Conservation (phyloP, 2,113 vertebrate genomes). For the Sorex araneus region DNA sequence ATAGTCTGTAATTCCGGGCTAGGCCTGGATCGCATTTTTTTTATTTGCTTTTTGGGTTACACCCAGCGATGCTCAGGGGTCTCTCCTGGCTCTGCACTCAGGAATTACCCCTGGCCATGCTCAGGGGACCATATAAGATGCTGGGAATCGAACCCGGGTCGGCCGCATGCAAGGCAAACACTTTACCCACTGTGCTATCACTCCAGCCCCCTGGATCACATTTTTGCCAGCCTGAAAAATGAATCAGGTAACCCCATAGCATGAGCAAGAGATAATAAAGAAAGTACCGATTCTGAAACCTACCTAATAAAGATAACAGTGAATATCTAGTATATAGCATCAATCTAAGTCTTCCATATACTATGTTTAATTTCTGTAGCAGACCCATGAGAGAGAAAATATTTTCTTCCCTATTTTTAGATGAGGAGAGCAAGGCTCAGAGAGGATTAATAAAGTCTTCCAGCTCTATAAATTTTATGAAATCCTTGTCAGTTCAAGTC, state of each 20-base stretch:
- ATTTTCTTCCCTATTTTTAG: neutral
- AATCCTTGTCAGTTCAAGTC: neutral
- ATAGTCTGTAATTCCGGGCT: neutral
- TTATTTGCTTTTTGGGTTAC: too few relatives aligned
- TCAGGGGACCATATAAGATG: too few relatives aligned
- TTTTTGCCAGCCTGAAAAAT: slow-evolving; percentile 4
- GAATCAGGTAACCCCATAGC: neutral
- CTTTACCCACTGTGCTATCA: too few relatives aligned
- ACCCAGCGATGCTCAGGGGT: too few relatives aligned
- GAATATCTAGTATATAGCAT: neutral
- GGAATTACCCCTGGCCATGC: too few relatives aligned
- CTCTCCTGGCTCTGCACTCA: too few relatives aligned
- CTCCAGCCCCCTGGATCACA: neutral
- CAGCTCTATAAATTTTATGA: neutral
- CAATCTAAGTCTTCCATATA: neutral
- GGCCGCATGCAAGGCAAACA: too few relatives aligned
- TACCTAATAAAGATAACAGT: neutral
- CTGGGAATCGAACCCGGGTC: too few relatives aligned
- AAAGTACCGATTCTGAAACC: neutral
- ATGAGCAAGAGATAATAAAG: neutral
- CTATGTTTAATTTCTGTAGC: neutral
- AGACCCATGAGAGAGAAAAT: neutral
- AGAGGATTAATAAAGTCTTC: neutral
- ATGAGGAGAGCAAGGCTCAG: slow-evolving; percentile 4
- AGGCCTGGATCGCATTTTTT: neutral